Conservation (phyloP, 2,113 vertebrate species). For the Uria lomvia region DNA sequence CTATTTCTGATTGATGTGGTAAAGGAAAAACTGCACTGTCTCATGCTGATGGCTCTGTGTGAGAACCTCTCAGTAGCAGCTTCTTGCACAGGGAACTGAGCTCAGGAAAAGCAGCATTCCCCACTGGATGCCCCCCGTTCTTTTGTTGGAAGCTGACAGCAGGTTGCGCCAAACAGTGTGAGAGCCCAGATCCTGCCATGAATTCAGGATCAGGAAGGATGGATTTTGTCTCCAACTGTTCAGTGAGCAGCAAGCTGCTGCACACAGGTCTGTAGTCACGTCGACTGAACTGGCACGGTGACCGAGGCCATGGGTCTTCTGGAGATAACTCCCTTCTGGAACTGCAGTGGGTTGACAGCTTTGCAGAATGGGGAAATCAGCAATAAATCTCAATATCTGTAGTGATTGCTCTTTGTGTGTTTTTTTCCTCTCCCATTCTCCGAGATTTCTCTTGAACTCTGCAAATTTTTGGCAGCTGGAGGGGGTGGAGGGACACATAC, state of each 20-base stretch:
- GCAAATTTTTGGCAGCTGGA: neutral
- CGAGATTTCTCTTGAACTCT: neutral
- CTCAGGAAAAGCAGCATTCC: constrained; percentile 18
- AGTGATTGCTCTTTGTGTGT: neutral
- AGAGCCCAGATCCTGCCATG: neutral
- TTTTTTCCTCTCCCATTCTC: neutral
- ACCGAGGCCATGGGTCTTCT: neutral
- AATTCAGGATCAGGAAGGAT: neutral
- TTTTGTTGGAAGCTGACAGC: neutral
- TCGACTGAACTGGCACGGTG: neutral
- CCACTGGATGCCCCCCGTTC: neutral
- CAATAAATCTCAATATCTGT: constrained; percentile 2
- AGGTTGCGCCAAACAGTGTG: neutral
- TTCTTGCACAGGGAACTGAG: neutral
- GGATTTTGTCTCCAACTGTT: neutral
- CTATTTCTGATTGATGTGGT: neutral
- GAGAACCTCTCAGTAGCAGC: neutral
- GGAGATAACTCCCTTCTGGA: neutral
- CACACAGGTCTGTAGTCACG: neutral
- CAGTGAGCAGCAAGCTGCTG: neutral
- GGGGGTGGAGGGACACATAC: neutral
- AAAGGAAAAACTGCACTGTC: constrained; percentile 1
- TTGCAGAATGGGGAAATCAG: neutral
- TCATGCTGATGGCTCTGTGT: neutral
- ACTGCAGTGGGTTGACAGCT: neutral